These are phyloP conservation scores for Echinops telfairi DNA, from an alignment of 2,113 vertebrate species.

Conservation along the genomic window DNA sequence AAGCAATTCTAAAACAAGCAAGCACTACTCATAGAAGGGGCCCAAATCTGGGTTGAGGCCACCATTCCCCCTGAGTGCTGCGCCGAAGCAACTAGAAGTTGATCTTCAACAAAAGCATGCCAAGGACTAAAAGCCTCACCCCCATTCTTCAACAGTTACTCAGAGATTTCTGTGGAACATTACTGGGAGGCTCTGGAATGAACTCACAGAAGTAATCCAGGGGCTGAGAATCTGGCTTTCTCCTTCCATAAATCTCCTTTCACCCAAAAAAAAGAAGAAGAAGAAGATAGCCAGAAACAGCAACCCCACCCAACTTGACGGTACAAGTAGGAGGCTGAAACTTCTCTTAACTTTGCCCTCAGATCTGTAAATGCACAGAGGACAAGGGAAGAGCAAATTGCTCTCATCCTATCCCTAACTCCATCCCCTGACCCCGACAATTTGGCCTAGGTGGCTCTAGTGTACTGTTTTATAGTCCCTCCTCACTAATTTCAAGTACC, in stretches of 20 bases:
- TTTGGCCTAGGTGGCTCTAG: accelerated
- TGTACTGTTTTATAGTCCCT: not conserved
- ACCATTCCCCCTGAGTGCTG: not conserved
- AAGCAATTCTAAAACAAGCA: not conserved
- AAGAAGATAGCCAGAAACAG: not conserved
- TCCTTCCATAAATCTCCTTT: constrained; percentile 19
- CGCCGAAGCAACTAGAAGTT: not conserved
- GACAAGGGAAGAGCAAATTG: too few relatives aligned
- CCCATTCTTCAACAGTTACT: not conserved
- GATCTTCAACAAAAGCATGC: not conserved
- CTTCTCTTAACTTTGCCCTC: not conserved
- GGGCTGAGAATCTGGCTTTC: not conserved
- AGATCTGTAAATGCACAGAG: accelerated
- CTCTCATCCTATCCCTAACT: not conserved
- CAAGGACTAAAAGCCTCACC: too few relatives aligned
- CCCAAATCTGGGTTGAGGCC: not conserved
- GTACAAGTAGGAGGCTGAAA: not conserved
- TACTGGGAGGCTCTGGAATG: not conserved
- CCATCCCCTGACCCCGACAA: too few relatives aligned
- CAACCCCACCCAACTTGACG: not conserved
- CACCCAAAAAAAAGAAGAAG: not conserved
- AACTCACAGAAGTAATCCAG: not conserved
- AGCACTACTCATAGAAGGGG: not conserved
- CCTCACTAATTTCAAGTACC: accelerated
- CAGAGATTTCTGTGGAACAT: constrained; percentile 18